These are phyloP conservation scores for Meloidogyne hapla DNA, from an alignment of 1,140 invertebrate species.

Conservation along the genomic window DNA sequence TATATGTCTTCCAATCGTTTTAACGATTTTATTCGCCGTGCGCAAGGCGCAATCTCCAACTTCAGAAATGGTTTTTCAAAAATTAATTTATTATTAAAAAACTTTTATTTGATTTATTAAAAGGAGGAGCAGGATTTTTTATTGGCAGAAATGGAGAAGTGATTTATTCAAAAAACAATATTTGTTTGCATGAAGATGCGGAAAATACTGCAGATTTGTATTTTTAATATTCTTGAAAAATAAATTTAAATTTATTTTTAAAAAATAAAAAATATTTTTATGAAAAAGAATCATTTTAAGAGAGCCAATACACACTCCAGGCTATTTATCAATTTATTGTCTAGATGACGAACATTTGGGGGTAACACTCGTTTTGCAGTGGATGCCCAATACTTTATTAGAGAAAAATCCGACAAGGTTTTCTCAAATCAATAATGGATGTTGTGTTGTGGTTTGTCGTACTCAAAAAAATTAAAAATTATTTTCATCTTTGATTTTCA, in stretches of 20 bases:
- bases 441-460: constrained; percentile 20
- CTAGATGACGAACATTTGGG: constrained; percentile 69
- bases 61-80: constrained; percentile 48
- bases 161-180: constrained; percentile 76
- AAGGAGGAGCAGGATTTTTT: constrained; percentile 56
- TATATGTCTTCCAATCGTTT: constrained; percentile 39
- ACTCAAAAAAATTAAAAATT: too few species aligned
- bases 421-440: neutral
- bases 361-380: constrained; percentile 82
- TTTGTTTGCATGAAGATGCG: constrained; percentile 85
- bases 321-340: constrained; percentile 82
- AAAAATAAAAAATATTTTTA: too few species aligned
- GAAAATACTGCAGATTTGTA: neutral
- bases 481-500: too few species aligned
- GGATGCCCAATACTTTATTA: constrained; percentile 88
- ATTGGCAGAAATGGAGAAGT: constrained; percentile 62
- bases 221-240: neutral
- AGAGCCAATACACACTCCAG: constrained; percentile 76
- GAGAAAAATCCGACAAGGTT: constrained; percentile 77
- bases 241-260: too few species aligned
- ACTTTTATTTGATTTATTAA: constrained; percentile 29
- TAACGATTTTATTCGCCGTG: constrained; percentile 59
- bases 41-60: constrained; percentile 56
- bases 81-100: constrained; percentile 24
- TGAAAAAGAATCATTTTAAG: neutral